A percentile compares a stretch with the other conserved stretches of the same genome.
Evolutionary conservation across 2,113 vertebrate genomes (phyloP).

Genomic region (Gymnobelideus leadbeateri): DNA sequence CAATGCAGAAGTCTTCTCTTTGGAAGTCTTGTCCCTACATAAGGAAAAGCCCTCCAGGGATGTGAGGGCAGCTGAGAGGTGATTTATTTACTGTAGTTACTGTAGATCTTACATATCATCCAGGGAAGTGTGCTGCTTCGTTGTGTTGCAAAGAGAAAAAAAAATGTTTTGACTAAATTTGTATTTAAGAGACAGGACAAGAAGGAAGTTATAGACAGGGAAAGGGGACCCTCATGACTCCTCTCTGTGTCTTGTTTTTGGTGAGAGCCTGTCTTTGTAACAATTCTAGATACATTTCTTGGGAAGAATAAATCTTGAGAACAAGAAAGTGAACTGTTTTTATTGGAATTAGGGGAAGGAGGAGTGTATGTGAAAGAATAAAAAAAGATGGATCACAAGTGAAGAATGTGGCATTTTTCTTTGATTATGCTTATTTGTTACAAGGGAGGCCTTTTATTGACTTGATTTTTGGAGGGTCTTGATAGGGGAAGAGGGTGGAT

Average conservation of each 20-base stretch:
- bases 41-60: background rate
- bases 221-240: background rate
- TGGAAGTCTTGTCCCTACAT: background rate
- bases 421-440: background rate
- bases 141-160: background rate
- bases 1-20: background rate
- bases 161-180: background rate
- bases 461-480: no score
- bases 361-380: background rate
- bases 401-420: background rate
- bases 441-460: background rate
- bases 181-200: background rate
- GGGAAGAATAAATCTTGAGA: conserved; percentile 15
- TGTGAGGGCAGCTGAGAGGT: background rate
- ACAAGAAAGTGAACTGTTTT: background rate
- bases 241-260: background rate
- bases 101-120: background rate
- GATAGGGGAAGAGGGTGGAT: no score
- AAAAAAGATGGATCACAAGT: background rate
- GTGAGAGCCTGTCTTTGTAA: background rate
- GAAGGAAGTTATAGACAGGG: background rate
- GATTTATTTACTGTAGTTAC: background rate
- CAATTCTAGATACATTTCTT: conserved; percentile 21
- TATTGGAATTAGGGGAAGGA: background rate
- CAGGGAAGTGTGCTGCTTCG: background rate